A percentile compares a stretch with the other conserved stretches of the same genome.
These are phyloP conservation scores for Drosophila eugracilis DNA, from an alignment of 1,140 invertebrate genomes.

Conservation along the genomic window DNA sequence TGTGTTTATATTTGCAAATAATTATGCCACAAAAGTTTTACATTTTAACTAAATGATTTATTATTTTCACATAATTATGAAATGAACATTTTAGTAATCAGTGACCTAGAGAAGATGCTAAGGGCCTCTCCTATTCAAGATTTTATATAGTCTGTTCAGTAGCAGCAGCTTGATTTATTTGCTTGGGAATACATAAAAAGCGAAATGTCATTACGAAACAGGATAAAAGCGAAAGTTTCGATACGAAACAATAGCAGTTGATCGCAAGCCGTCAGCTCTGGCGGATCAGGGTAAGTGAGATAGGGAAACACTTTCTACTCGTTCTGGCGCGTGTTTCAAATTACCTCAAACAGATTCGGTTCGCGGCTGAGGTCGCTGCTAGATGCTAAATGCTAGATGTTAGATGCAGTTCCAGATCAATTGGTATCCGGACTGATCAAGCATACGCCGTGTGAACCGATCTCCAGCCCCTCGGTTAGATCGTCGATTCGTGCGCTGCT, in stretches of 20 bases:
- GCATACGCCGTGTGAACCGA: constrained; percentile 60
- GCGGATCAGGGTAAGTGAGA: background rate
- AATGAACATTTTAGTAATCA: background rate
- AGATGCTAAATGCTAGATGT: background rate
- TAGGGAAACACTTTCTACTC: constrained; percentile 4
- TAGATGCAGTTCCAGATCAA: constrained; percentile 44
- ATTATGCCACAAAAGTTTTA: too few species aligned
- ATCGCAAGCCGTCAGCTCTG: background rate
- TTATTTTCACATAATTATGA: background rate
- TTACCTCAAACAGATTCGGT: constrained; percentile 17
- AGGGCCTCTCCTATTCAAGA: background rate
- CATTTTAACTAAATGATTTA: too few species aligned
- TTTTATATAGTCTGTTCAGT: too few species aligned
- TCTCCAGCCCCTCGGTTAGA: background rate
- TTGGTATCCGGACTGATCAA: constrained; percentile 50
- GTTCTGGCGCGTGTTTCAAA: constrained; percentile 26
- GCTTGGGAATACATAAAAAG: background rate
- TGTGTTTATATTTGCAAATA: constrained; percentile 1
- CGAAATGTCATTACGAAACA: background rate
- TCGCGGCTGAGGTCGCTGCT: background rate
- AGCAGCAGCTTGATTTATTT: background rate
- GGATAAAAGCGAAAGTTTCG: constrained; percentile 32
- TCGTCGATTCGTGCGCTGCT: too few species aligned
- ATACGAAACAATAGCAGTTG: constrained; percentile 5
- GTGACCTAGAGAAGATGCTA: background rate